Percentiles rank a stretch among this genome's conserved stretches.
Conservation (phyloP, 2,113 vertebrate species). For the Lontra canadensis region DNA sequence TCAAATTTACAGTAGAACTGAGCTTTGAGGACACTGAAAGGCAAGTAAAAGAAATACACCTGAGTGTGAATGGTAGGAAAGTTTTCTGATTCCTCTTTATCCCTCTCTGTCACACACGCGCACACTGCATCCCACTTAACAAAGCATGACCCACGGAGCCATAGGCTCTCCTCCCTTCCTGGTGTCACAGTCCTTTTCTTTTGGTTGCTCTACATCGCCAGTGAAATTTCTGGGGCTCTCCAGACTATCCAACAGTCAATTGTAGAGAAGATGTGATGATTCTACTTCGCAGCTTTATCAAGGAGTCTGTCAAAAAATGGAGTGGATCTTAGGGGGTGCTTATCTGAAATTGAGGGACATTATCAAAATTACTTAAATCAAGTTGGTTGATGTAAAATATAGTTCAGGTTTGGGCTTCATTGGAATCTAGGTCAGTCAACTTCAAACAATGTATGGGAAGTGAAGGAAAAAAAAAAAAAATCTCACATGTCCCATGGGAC, state of each 20-base stretch:
- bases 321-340: neutral
- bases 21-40: neutral
- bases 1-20: neutral
- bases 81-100: neutral
- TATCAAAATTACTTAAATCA: neutral
- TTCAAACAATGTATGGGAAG: neutral
- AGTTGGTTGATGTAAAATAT: neutral
- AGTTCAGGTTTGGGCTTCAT: neutral
- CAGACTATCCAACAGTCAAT: neutral
- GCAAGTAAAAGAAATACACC: neutral
- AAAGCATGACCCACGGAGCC: neutral
- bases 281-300: neutral
- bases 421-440: neutral
- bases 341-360: neutral
- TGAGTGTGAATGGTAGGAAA: neutral
- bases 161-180: neutral
- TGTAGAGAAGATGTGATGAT: neutral
- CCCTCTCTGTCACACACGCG: neutral
- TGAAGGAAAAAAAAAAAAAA: neutral
- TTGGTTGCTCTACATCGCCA: neutral
- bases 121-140: neutral
- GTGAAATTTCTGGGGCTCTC: neutral
- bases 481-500: neutral
- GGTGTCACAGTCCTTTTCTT: neutral
- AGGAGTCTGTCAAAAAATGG: neutral